Evolutionary conservation across 35 echinoderm and acorn worm species (phyloP).

Genomic region (Holothuria glaberrima): DNA sequence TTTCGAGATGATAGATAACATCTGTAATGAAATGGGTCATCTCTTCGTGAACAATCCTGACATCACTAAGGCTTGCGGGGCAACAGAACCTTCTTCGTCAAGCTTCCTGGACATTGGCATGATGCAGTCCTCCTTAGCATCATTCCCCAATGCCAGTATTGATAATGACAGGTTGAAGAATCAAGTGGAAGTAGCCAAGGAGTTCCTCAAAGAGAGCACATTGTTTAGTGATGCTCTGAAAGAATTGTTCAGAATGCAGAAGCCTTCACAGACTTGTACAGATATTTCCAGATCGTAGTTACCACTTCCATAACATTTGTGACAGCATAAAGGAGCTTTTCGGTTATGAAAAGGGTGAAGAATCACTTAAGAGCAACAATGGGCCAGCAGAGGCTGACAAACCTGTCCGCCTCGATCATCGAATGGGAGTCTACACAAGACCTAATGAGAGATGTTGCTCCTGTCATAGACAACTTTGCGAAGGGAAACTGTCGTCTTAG

Average conservation of each 20-base stretch:
- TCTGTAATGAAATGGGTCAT: conserved; percentile 7
- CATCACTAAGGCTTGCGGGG: conserved; percentile 10
- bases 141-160: background rate
- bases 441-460: background rate
- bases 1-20: conserved; percentile 19
- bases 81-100: conserved; percentile 19
- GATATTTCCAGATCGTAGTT: background rate
- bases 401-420: too few species aligned
- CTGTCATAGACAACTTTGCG: too few species aligned
- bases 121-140: conserved; percentile 17
- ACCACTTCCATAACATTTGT: too few species aligned
- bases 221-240: too few species aligned
- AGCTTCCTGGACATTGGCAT: conserved; percentile 17
- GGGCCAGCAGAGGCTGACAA: too few species aligned
- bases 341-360: background rate
- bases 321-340: too few species aligned
- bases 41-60: conserved; percentile 4
- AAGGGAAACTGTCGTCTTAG: too few species aligned
- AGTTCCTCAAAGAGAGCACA: background rate
- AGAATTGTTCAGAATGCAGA: too few species aligned
- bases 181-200: conserved; percentile 18
- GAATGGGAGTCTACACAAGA: too few species aligned
- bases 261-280: too few species aligned
- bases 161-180: conserved; percentile 20
- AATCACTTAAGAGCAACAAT: too few species aligned